Evolutionary conservation across 2,797 vertebrate species (phyloP).

Genomic region (Malacoraja senta): DNA sequence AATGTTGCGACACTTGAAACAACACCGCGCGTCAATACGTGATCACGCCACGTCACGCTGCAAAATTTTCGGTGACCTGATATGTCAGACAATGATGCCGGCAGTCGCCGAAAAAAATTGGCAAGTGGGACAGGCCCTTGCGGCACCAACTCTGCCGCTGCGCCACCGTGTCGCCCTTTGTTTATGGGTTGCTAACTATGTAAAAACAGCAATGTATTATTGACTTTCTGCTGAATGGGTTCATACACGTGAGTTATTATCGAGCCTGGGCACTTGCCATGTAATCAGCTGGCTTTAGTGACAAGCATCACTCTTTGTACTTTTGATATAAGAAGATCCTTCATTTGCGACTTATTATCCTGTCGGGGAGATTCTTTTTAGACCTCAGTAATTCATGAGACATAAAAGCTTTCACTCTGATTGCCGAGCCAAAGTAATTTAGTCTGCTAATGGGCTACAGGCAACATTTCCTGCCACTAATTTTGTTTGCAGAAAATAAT

Average conservation of each 20-base stretch:
- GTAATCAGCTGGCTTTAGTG: neutral
- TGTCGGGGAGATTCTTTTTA: neutral
- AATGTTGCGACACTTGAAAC: too few relatives aligned
- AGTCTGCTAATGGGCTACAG: constrained; percentile 33
- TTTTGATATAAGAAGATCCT: neutral
- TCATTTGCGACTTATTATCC: constrained; percentile 23
- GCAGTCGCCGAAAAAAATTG: too few relatives aligned
- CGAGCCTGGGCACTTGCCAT: neutral
- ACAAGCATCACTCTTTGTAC: neutral
- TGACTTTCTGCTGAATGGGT: neutral
- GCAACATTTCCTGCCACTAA: neutral
- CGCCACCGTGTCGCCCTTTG: neutral
- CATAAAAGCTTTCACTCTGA: constrained; percentile 21
- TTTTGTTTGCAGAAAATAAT: constrained; percentile 36
- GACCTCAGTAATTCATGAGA: constrained; percentile 15
- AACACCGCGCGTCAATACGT: too few relatives aligned
- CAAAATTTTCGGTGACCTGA: too few relatives aligned
- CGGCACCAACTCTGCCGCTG: too few relatives aligned
- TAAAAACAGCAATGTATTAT: neutral
- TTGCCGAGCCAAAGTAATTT: neutral
- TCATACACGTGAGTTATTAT: neutral
- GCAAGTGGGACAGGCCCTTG: too few relatives aligned
- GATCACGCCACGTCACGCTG: too few relatives aligned
- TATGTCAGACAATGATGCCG: too few relatives aligned
- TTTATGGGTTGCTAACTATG: neutral